Conservation (phyloP, 2,797 vertebrate species). For the Pelochelys cantorii region DNA sequence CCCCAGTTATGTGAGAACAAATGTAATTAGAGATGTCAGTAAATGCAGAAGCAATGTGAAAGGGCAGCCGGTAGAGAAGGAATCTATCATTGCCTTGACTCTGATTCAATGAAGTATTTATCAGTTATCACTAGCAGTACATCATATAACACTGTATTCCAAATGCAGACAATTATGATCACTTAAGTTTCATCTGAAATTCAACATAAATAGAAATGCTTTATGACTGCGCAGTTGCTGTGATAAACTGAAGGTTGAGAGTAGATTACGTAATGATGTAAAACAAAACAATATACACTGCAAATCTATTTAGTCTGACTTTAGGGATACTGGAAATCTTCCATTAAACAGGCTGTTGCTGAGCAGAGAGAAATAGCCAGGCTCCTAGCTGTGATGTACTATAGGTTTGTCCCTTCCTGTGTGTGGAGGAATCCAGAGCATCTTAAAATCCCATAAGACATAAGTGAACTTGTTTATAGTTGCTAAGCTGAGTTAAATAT, state of each 20-base stretch:
- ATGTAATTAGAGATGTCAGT: not conserved
- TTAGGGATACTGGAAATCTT: not conserved
- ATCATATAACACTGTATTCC: not conserved
- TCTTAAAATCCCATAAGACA: not conserved
- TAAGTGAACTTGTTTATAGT: not conserved
- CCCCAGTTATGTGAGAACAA: not conserved
- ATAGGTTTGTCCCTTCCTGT: not conserved
- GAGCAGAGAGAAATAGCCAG: not conserved
- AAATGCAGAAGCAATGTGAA: not conserved
- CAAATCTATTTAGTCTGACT: not conserved
- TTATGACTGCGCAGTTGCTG: not conserved
- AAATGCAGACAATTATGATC: not conserved
- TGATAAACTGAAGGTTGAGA: not conserved
- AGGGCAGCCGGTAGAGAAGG: not conserved
- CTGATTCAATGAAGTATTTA: not conserved
- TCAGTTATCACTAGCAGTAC: not conserved
- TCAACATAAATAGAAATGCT: not conserved
- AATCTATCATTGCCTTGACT: not conserved
- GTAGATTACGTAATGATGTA: not conserved
- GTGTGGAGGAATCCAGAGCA: not conserved
- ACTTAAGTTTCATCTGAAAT: not conserved
- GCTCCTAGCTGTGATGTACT: not conserved
- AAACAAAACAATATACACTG: not conserved
- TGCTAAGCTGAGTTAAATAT: not conserved
- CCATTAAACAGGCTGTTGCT: not conserved